Evolutionary conservation across 1,140 invertebrate species (phyloP), one percentile per base, ranked within the genome.

Genomic region (Theocolax elegans): DNA sequence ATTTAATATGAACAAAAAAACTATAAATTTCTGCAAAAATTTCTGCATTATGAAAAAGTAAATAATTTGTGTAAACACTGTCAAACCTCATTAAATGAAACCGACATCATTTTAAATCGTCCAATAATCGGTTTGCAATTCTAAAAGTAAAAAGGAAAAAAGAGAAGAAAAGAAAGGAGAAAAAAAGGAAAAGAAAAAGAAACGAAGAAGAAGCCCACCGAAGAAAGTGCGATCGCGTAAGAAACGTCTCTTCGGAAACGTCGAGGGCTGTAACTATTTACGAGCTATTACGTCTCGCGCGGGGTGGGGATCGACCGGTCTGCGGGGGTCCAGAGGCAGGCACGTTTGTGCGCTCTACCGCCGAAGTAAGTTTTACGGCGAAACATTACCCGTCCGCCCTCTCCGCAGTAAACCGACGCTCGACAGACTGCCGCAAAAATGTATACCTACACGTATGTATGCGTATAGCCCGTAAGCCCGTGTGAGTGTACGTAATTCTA

Each of bases 201-300:
- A n/a, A n/a, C n/a, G 40, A 58, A 40, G 35, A 9, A n/a, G 21
- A 17, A 54, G n/a, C 15, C 0, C 1, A 4, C 51, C 15, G 27
- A 7, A 4, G 53, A 17, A 25, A 58, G 35, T 53, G 48, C 31
- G n/a, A 15, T 15, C 3, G 27, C 19, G 42, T 29, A 62, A 60
- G 13, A 15, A 40, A 17, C 7, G 59, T 13, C 31, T 60, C 38
- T 71, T 65, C 35, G 48, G 19, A 71, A 71, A 71, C 60, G 54
- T 65, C 53, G 44, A 65, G 54, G 59, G 29, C 51, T 59, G 62
- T 44, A 51, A 59, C 53, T 65, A 71, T 71, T 71, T 71, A 71
- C 62, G 69, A 71, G 53, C 42, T 58, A 65, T 49, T 48, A 40
- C 53, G 21, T 49, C 31, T 60, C 17, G 23, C 23, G 2, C 23